These are phyloP conservation scores for Anser cygnoides DNA, from an alignment of 2,113 vertebrate species.

Conservation along the genomic window DNA sequence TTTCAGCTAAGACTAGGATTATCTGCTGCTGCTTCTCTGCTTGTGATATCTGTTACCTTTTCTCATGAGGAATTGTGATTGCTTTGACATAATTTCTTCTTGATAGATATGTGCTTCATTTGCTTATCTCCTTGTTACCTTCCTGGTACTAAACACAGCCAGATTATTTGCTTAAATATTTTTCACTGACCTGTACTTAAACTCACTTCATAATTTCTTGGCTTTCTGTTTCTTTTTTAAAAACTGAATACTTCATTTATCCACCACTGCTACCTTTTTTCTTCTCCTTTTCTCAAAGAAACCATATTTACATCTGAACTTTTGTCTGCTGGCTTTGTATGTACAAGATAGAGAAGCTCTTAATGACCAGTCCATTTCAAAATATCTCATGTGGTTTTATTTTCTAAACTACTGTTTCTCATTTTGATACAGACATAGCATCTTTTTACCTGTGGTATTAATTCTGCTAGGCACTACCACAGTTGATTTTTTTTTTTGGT, in stretches of 20 bases:
- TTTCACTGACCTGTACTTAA: background rate
- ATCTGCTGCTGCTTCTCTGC: constrained; percentile 15
- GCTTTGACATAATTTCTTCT: constrained; percentile 43
- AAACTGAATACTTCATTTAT: background rate
- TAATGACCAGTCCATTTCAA: background rate
- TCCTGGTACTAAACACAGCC: background rate
- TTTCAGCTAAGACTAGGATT: background rate
- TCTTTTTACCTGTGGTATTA: background rate
- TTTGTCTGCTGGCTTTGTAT: background rate
- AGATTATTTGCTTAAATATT: background rate
- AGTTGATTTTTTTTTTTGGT: background rate
- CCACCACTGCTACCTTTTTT: background rate
- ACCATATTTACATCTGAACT: background rate
- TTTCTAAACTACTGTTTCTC: background rate
- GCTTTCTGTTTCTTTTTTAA: background rate
- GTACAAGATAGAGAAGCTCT: background rate
- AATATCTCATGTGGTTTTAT: background rate
- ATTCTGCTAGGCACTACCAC: background rate
- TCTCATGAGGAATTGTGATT: constrained; percentile 2
- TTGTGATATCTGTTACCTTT: constrained; percentile 22
- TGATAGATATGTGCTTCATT: constrained; percentile 41
- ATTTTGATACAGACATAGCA: background rate
- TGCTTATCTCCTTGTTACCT: constrained; percentile 19
- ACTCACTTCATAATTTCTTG: constrained; percentile 8
- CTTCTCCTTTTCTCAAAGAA: background rate